Percentiles rank a stretch among this genome's conserved stretches.
Conservation (phyloP, 2,797 vertebrate species). For the Buceros bicornis region DNA sequence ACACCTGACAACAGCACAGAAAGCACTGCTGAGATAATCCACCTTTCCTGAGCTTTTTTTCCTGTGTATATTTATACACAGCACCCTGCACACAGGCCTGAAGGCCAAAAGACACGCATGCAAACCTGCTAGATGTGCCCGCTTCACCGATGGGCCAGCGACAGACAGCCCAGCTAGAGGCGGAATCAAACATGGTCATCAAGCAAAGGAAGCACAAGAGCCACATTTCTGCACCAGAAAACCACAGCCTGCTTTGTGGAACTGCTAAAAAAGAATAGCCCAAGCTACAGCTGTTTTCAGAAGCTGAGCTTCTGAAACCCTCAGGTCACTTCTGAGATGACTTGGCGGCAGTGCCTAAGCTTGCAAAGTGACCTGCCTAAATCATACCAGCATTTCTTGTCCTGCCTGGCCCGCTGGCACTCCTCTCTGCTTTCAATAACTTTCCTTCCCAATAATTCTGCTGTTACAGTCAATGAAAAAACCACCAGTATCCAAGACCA, state of each 20-base stretch:
- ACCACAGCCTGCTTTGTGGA: not conserved
- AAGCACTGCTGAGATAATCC: not conserved
- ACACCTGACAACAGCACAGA: rapidly evolving
- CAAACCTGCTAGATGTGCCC: not conserved
- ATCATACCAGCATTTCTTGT: not conserved
- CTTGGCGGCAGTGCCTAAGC: not conserved
- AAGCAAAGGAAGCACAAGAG: not conserved
- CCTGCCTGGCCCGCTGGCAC: not conserved
- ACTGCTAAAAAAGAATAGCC: not conserved
- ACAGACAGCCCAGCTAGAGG: not conserved
- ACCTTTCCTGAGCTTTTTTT: not conserved
- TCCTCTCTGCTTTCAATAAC: not conserved
- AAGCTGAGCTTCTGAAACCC: not conserved
- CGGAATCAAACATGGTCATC: not conserved
- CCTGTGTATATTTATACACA: not conserved
- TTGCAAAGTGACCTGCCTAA: not conserved
- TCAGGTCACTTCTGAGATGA: not conserved
- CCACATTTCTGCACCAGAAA: not conserved
- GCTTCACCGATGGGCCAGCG: rapidly evolving
- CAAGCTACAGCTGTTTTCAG: not conserved
- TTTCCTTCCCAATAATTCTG: not conserved
- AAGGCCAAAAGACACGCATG: not conserved
- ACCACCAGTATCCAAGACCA: not conserved
- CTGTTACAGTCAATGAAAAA: not conserved
- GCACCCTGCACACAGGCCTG: not conserved